Evolutionary conservation across 2,888 invertebrate genomes (phyloP).

Genomic region (Cheilosia vernalis): DNA sequence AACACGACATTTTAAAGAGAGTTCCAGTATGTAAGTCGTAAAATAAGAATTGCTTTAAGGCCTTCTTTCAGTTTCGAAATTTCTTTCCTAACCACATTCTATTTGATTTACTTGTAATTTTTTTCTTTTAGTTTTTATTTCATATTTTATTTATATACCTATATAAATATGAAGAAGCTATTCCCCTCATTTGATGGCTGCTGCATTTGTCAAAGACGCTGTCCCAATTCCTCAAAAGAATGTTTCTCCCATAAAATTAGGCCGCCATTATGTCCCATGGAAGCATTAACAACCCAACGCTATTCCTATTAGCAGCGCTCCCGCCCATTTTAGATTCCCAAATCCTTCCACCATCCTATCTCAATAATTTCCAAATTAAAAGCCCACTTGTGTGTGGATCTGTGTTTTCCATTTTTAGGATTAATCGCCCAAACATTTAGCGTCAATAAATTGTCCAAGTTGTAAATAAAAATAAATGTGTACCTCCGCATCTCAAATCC

Average conservation of each 20-base stretch:
- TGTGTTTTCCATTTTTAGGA: slow-evolving; percentile 30
- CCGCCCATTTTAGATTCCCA: neutral
- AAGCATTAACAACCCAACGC: neutral
- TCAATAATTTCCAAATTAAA: slow-evolving; percentile 16
- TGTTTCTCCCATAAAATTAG: neutral
- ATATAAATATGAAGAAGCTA: neutral
- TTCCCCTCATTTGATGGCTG: neutral
- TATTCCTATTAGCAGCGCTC: neutral
- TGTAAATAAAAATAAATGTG: neutral
- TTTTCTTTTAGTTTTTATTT: too few relatives aligned
- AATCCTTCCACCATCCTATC: slow-evolving; percentile 11
- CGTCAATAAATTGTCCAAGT: slow-evolving; percentile 54
- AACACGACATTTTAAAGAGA: too few relatives aligned
- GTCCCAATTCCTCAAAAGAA: slow-evolving; percentile 5
- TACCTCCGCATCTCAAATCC: slow-evolving; percentile 5
- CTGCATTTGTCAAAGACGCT: neutral
- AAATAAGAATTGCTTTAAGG: too few relatives aligned
- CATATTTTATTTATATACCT: too few relatives aligned
- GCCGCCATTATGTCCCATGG: slow-evolving; percentile 9
- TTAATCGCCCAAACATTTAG: slow-evolving; percentile 50
- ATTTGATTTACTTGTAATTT: too few relatives aligned
- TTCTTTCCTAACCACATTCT: too few relatives aligned
- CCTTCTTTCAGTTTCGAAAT: too few relatives aligned
- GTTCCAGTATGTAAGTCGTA: too few relatives aligned
- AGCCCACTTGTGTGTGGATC: slow-evolving; percentile 18